Evolutionary conservation across 2,888 invertebrate species (phyloP).

Genomic region (Taphrorychus bicolor): DNA sequence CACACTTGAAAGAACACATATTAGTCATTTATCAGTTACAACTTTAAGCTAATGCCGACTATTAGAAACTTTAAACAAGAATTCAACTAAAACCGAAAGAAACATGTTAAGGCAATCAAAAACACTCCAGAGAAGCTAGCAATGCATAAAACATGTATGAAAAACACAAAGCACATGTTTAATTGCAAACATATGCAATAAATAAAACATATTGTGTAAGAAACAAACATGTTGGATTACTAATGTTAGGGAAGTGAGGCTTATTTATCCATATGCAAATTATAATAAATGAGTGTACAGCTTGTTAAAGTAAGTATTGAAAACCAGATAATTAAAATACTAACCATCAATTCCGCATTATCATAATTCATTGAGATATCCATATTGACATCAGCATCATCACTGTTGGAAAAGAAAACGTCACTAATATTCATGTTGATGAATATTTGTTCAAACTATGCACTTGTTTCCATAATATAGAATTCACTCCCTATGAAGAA

Average conservation of each 20-base stretch:
- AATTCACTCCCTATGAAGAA: conserved; percentile 19
- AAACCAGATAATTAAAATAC: conserved; percentile 35
- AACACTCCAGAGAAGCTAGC: too few relatives aligned
- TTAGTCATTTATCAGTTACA: too few relatives aligned
- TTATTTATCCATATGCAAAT: not conserved
- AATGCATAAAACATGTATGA: not conserved
- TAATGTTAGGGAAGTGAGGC: not conserved
- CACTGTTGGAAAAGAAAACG: conserved; percentile 47
- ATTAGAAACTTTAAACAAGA: too few relatives aligned
- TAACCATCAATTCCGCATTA: conserved; percentile 56
- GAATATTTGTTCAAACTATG: conserved; percentile 8
- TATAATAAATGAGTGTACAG: not conserved
- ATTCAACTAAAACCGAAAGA: too few relatives aligned
- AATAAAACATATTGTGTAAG: not conserved
- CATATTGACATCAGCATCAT: conserved; percentile 52
- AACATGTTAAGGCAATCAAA: too few relatives aligned
- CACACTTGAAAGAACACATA: too few relatives aligned
- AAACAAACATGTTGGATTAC: not conserved
- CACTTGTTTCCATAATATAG: conserved; percentile 14
- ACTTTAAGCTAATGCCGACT: too few relatives aligned
- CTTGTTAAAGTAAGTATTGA: not conserved
- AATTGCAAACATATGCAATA: not conserved
- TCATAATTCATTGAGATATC: conserved; percentile 54
- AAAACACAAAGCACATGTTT: not conserved
- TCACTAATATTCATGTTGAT: conserved; percentile 46